A percentile compares a stretch with the other conserved stretches of the same genome.
These are phyloP conservation scores for Thereva unica DNA, from an alignment of 2,888 invertebrate species.

Conservation along the genomic window DNA sequence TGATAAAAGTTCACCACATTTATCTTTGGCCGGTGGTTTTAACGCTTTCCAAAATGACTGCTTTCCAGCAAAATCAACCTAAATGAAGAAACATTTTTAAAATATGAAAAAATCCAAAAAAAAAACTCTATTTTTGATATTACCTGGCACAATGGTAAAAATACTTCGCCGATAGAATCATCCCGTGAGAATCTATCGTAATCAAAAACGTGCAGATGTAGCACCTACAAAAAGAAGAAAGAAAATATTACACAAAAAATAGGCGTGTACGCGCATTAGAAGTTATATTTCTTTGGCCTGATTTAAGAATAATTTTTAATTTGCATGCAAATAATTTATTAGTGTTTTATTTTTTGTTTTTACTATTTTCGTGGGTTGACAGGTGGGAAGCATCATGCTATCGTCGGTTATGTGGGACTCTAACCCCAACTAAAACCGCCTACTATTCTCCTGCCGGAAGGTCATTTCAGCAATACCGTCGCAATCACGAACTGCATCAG, in stretches of 20 bases:
- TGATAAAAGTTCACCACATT: conserved; percentile 88
- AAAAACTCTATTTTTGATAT: conserved; percentile 41
- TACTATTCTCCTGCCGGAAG: too few relatives aligned
- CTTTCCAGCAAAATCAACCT: conserved; percentile 91
- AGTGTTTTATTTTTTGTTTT: too few relatives aligned
- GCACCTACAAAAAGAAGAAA: conserved; percentile 60
- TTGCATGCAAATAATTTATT: too few relatives aligned
- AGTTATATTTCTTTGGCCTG: not conserved
- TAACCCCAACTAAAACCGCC: too few relatives aligned
- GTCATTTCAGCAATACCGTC: too few relatives aligned
- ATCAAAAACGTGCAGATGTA: conserved; percentile 92
- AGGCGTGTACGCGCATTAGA: not conserved
- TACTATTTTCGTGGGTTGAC: too few relatives aligned
- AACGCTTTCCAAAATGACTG: conserved; percentile 94
- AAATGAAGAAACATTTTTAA: conserved; percentile 40
- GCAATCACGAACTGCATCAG: too few relatives aligned
- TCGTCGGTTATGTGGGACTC: too few relatives aligned
- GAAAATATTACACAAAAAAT: conserved; percentile 2
- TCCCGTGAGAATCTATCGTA: conserved; percentile 93
- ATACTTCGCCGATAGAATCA: conserved; percentile 92
- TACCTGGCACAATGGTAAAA: conserved; percentile 89
- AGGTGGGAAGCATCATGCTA: too few relatives aligned
- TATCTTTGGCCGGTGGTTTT: conserved; percentile 90
- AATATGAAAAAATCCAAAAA: not conserved
- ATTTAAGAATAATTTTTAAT: too few relatives aligned